Percentiles rank a stretch among this genome's conserved stretches.
phyloP scores from a whole-genome alignment of 2,797 vertebrate species.

The Enteromius viviparus region DNA sequence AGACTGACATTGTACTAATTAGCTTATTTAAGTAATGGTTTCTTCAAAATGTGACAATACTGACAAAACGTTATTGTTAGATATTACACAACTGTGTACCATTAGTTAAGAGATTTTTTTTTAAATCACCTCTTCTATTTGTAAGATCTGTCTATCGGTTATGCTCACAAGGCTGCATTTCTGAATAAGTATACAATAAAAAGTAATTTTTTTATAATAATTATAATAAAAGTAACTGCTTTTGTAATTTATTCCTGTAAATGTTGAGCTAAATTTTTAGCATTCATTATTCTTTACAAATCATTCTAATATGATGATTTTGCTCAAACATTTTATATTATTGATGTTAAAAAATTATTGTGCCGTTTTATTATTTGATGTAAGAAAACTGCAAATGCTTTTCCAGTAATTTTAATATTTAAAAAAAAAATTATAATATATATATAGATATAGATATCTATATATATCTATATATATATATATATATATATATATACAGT shows the following conservation, averaged over 20 bases:
- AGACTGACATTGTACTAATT: not conserved
- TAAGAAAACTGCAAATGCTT: not conserved
- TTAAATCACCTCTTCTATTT: not conserved
- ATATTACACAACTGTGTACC: not conserved
- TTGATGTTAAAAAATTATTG: not conserved
- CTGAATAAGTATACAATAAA: not conserved
- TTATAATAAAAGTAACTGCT: not conserved
- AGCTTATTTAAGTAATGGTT: not conserved
- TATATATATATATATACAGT: no score
- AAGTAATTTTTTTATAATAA: not conserved
- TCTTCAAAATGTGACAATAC: not conserved
- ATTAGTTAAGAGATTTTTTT: not conserved
- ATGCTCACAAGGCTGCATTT: not conserved
- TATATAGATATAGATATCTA: no score
- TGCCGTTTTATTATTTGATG: not conserved
- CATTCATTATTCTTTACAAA: not conserved
- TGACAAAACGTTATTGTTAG: not conserved
- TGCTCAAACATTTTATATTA: not conserved
- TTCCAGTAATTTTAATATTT: not conserved
- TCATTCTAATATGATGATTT: not conserved
- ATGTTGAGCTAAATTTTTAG: not conserved
- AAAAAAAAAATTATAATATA: not conserved
- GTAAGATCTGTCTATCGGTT: no score
- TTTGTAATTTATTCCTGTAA: not conserved
- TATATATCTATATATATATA: no score